Base-by-base conservation (phyloP, 1,140 invertebrate species). In the Drosophila elegans region DNA sequence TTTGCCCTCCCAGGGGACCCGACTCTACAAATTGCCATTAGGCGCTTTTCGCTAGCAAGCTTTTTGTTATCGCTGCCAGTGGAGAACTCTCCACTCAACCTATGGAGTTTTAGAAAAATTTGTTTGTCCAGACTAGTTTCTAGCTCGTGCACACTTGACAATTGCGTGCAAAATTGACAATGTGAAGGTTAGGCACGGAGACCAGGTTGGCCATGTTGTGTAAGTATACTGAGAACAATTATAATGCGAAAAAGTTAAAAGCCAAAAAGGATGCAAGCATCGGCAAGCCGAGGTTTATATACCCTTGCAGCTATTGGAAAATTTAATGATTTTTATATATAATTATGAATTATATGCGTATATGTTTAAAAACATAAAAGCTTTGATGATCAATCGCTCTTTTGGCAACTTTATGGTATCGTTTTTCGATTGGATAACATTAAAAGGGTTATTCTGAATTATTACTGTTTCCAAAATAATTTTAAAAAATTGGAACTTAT, bases 61-160 rank as follows among this genome's bases (percentile, higher is more conserved):
- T 46, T 34, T 67, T 42, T 68, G 56, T 62, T 80, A 80, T 84
- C 77, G 80, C 53, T 34, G 48, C 57, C 71, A 59, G 73, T 57
- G 55, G 27, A 39, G 25, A 29, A n/a, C 45, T 42, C 16, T n/a
- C 13, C 38, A 13, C 21, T 42, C 52, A 36, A 55, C 44, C 51
- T 39, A 39, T 82, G 83, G 57, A 86, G 82, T 86, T 82, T 86
- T 88, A 82, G 82, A 86, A 86, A 88, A 86, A 82, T 86, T 82
- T 88, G 83, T 86, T 88, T 88, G 78, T 61, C 83, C 82, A 86
- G 83, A 88, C 82, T 81, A 63, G 74, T 78, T 85, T 56, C 57
- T 53, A 59, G 29, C 76, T 61, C 66, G 59, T 82, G 69, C 69
- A 82, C 78, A 88, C 82, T 86, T 86, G 82, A 85, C 79, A 86